phyloP scores from a whole-genome alignment of 2,888 invertebrate genomes.

The Hirtodrosophila histrioides region DNA sequence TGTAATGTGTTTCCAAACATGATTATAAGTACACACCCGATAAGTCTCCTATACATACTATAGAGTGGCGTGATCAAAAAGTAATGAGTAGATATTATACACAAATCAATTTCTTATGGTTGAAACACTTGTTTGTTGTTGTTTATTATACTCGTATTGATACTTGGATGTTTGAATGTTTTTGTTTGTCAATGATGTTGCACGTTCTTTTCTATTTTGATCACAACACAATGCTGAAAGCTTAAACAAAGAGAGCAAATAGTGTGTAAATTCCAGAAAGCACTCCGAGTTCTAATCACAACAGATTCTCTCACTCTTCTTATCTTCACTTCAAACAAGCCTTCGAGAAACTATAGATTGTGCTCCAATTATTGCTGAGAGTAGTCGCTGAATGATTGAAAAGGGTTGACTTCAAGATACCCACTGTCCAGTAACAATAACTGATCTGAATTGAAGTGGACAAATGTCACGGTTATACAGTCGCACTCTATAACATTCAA shows the following conservation, averaged over 20 bases:
- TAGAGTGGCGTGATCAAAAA: no score
- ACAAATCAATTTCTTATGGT: no score
- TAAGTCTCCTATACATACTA: no score
- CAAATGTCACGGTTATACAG: no score
- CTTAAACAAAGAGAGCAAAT: background rate
- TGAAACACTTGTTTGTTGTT: background rate
- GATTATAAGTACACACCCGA: no score
- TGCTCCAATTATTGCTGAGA: background rate
- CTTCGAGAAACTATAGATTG: constrained; percentile 8
- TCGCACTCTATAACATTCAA: no score
- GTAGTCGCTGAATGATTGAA: background rate
- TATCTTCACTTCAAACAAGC: constrained; percentile 33
- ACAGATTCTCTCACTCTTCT: constrained; percentile 19
- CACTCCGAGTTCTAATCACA: constrained; percentile 34
- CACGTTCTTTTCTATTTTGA: background rate
- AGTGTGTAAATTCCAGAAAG: background rate
- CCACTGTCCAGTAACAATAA: background rate
- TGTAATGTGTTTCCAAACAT: no score
- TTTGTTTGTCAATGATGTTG: background rate
- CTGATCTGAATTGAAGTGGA: no score
- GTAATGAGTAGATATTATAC: no score
- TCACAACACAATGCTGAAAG: background rate
- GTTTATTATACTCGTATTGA: background rate
- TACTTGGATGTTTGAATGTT: background rate
- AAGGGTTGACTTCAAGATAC: constrained; percentile 6